phyloP scores from a whole-genome alignment of 2,888 invertebrate genomes.

The Octodonta nipae region DNA sequence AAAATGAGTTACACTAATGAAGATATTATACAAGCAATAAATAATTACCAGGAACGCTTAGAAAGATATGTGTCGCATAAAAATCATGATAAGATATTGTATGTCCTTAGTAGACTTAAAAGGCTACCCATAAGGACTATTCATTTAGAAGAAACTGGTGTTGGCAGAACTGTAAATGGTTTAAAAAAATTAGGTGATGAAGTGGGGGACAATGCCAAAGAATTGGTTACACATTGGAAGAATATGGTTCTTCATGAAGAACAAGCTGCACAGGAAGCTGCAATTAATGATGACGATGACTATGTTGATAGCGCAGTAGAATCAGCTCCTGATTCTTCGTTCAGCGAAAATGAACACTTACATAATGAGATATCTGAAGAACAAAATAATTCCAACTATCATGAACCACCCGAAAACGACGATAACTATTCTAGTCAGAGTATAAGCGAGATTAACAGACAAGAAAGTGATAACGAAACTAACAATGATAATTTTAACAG shows the following conservation, averaged over 20 bases:
- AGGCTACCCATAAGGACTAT: slow-evolving; percentile 64
- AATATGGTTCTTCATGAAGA: slow-evolving; percentile 56
- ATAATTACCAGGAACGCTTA: slow-evolving; percentile 62
- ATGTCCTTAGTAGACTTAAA: slow-evolving; percentile 63
- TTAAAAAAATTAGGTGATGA: slow-evolving; percentile 68
- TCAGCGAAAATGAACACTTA: too few species aligned
- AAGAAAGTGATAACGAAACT: too few species aligned
- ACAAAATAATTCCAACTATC: too few species aligned
- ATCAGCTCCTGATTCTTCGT: too few species aligned
- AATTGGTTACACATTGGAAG: slow-evolving; percentile 79
- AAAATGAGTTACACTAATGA: slow-evolving; percentile 11
- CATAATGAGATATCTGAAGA: too few species aligned
- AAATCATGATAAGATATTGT: slow-evolving; percentile 48
- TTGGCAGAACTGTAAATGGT: slow-evolving; percentile 80
- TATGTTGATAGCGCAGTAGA: too few species aligned
- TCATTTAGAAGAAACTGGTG: slow-evolving; percentile 76
- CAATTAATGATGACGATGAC: too few species aligned
- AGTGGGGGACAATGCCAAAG: slow-evolving; percentile 68
- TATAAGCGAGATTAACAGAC: too few species aligned
- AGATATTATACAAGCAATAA: slow-evolving; percentile 34
- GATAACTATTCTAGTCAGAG: too few species aligned
- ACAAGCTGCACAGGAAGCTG: slow-evolving; percentile 21
- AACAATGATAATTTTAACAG: too few species aligned
- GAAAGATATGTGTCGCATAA: slow-evolving; percentile 55
- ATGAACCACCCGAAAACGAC: too few species aligned